Base-by-base conservation (phyloP, 2,888 invertebrate genomes). In the Ectemnius continuus region DNA sequence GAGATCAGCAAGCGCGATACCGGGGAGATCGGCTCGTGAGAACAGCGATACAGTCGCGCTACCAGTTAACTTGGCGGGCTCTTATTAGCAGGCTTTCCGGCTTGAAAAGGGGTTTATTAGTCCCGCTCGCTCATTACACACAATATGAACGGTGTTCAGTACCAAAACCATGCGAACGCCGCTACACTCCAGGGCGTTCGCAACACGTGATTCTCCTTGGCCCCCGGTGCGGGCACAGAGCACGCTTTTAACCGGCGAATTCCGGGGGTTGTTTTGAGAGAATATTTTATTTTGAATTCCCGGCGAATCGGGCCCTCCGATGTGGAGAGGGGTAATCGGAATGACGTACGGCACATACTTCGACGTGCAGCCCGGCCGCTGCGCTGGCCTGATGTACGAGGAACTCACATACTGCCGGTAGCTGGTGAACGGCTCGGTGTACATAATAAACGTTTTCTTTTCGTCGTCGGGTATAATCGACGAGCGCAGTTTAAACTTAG, bases 381-480 rank as follows among this genome's bases (percentile, higher is more conserved):
- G 57, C n/a, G 57, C 65, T 61, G 64, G 36, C 8, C 64, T 70
- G 23, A 23, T 3, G 23, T 23, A 70, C 60, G 23, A 8, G 20
- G 46, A 23, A 46, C 62, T 56, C 59, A 36, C 56, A 63, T 23
- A 63, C 16, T 28, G 61, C 60, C 69, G 64, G 61, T 61, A 28
- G 45, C 60, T 58, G 36, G 69, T 36, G 70, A 59, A 71, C 70
- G 58, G 73, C 59, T 66, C 66, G 67, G 76, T 71, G 70, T 72
- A 78, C 78, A 78, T 78, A 73, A 79, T 73, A 73, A 79, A 79
- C 78, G 69, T 76, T 78, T 79, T 79, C 79, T 78, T 79, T 79
- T 78, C 73, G 70, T 67, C 73, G 78, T 78, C 69, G 67, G 36
- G 76, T 56, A 68, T 79, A 78, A 79, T 78, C 78, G 75, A 70